Evolutionary conservation across 1,140 invertebrate genomes (phyloP), one percentile per base, ranked within the genome.

Genomic region (Drosophila parvula): DNA sequence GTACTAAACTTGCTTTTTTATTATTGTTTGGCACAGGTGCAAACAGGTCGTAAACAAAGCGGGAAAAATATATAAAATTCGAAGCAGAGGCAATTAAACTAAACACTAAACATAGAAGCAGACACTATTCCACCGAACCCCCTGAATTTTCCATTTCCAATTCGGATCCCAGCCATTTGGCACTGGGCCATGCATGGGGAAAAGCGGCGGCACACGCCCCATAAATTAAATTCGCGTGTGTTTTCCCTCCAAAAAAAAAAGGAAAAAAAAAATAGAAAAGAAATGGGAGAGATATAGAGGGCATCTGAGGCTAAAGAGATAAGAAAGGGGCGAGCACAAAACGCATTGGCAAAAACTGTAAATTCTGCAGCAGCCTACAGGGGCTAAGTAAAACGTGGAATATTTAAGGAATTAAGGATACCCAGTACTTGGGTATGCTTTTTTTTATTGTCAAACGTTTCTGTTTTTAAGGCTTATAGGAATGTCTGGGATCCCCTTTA

Each of bases 191-290:
- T 60, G 55, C 67, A 75, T 63, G 78, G 78, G 78, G 59, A 71
- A 40, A 71, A 71, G 69, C 69, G 65, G 32, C 64, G 69, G 69
- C 69, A 73, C 65, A 88, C 84, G 85, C 80, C 84, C 67, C 80
- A 81, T 88, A 88, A 88, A 88, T 88, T 89, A 90, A 84, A 84
- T 64, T 89, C 74, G 80, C 74, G 78, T 80, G 79, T 81, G 74
- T 86, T 68, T 65, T 74, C 30, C 12, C 57, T 59, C n/a, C 56
- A 48, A 59, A 40, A 38, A 76, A 47, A 50, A 43, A 28, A 12
- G 14, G 3, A 14, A 9, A 9, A 11, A 2, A 28, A 53, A 53
- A 53, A 14, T 22, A 36, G 18, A 5, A 27, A 22, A 38, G 18
- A 55, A 38, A 50, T 30, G 14, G 22, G 27, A 10, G 12, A 44